Percentiles rank a stretch among this genome's conserved stretches.
phyloP scores from a whole-genome alignment of 2,113 vertebrate species.

The Siniperca knerii region DNA sequence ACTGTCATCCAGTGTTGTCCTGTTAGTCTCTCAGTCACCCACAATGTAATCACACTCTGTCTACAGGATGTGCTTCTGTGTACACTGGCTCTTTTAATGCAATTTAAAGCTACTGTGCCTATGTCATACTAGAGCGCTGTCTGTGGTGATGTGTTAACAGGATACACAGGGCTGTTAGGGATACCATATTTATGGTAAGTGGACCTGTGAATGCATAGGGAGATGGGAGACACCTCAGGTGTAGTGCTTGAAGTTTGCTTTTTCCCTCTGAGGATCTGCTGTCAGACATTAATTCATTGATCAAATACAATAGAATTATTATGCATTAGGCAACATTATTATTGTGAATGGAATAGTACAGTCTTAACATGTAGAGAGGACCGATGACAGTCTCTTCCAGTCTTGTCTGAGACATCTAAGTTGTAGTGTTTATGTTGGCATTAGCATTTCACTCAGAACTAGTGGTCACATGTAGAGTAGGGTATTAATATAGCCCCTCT shows the following conservation, averaged over 20 bases:
- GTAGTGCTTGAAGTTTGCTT: slow-evolving; percentile 4
- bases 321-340: background rate
- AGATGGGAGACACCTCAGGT: background rate
- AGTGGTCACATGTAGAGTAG: slow-evolving; percentile 26
- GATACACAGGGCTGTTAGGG: slow-evolving; percentile 28
- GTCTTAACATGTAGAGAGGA: background rate
- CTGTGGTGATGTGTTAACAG: slow-evolving; percentile 47
- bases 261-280: background rate
- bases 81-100: slow-evolving; percentile 41
- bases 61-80: slow-evolving; percentile 26
- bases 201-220: slow-evolving; percentile 15
- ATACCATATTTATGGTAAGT: slow-evolving; percentile 16
- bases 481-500: slow-evolving; percentile 21
- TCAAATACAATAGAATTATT: background rate
- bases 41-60: slow-evolving; percentile 38
- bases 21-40: slow-evolving; percentile 14
- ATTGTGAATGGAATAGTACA: background rate
- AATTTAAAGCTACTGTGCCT: slow-evolving; percentile 33
- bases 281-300: background rate
- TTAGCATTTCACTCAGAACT: slow-evolving; percentile 22
- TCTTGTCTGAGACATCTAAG: background rate
- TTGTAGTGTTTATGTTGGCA: slow-evolving; percentile 9
- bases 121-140: slow-evolving; percentile 13
- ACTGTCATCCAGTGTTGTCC: background rate
- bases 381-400: too few species aligned